Evolutionary conservation across 2,888 invertebrate species (phyloP), one percentile per base, ranked within the genome.

Genomic region (Yponomeuta malinellus): DNA sequence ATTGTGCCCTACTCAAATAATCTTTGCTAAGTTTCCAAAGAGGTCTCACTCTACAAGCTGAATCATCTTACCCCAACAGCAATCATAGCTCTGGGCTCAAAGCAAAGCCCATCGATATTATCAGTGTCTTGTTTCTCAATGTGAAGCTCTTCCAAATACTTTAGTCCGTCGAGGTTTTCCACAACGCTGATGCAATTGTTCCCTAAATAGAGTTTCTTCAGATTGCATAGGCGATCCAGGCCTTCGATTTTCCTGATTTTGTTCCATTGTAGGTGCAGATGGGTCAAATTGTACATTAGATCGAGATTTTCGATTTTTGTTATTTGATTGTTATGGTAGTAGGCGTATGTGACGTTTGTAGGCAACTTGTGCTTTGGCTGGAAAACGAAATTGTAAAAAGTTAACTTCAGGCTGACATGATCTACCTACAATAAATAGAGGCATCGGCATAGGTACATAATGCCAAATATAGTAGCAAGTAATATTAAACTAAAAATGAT

Each of bases 291-390:
- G 69, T 85, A 89, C 4, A 97, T 88, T 37, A 89, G 83, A 69
- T 94, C 90, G 9, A 98, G 80, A 78, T 96, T 96, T 81, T 96
- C 93, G 33, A 98, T 94, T 81, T 94, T 94, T 1, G 93, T 85
- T 75, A 98, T 95, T 76, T 94, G 93, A 83, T 98, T 98, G 79
- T 96, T 96, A 80, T 97, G 98, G 64, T 96, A 93, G 86, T 95
- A 98, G 29, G 96, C 91, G 74, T 95, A 93, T 31, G 93, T 90
- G 66, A 96, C 76, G 70, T 92, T 81, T n/a, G 76, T 85, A 10
- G 87, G 78, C 70, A 82, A 78, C 71, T 88, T 90, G 0, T 87
- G 81, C 63, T 82, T 81, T 1, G 89, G 87, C 92, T 92, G 81
- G 52, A 83, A 81, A 43, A 68, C 63, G 95, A 93, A 76, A 93